Conservation (phyloP, 2,113 vertebrate species). For the Oncorhynchus nerka region DNA sequence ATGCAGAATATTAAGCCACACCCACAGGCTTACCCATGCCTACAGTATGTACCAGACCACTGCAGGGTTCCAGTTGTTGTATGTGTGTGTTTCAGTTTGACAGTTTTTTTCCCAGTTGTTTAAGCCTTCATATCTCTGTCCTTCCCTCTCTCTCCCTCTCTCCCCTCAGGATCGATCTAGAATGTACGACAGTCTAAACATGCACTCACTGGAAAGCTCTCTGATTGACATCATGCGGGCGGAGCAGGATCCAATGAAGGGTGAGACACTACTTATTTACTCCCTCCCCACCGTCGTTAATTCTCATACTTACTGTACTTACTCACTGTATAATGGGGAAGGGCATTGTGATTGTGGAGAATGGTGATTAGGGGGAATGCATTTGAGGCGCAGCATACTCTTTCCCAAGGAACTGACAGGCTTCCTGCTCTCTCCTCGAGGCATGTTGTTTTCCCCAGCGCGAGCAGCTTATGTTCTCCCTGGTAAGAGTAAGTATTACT, state of each 20-base stretch:
- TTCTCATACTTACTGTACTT: neutral
- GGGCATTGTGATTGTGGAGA: neutral
- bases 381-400: neutral
- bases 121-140: neutral
- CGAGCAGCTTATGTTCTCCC: constrained; percentile 54
- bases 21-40: constrained; percentile 21
- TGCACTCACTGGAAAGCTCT: constrained; percentile 97
- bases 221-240: constrained; percentile 99
- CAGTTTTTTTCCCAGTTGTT: neutral
- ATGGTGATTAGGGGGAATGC: too few species aligned
- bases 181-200: constrained; percentile 98
- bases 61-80: neutral
- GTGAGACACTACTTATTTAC: constrained; percentile 65
- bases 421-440: constrained; percentile 20
- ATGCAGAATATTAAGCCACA: neutral
- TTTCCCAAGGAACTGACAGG: constrained; percentile 13
- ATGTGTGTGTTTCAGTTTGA: neutral
- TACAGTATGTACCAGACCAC: neutral
- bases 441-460: constrained; percentile 46
- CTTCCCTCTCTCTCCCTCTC: neutral
- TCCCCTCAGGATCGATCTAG: constrained; percentile 75
- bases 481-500: constrained; percentile 54
- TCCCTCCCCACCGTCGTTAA: neutral
- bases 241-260: constrained; percentile 96
- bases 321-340: neutral